Evolutionary conservation across 2,888 invertebrate genomes (phyloP).

Genomic region (Drosophila diplacantha): DNA sequence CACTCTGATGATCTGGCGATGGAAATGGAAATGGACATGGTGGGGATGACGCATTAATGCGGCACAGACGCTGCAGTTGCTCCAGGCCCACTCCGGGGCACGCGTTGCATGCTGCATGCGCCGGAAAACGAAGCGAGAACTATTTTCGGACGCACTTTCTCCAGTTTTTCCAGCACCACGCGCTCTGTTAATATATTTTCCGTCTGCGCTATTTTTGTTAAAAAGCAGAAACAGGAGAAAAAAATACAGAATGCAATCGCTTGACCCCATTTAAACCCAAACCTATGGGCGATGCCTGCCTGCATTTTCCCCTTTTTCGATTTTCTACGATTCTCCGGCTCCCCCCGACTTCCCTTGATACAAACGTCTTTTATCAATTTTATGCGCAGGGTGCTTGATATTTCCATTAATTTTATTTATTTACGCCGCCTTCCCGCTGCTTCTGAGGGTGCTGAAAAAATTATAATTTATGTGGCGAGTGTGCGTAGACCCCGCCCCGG

Average conservation of each 20-base stretch:
- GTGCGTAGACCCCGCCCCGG: slow-evolving; percentile 12
- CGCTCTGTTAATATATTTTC: slow-evolving; percentile 56
- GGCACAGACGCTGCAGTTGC: slow-evolving; percentile 48
- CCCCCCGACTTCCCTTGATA: slow-evolving; percentile 29
- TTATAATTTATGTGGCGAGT: slow-evolving; percentile 44
- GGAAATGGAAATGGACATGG: slow-evolving; percentile 17
- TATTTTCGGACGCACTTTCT: slow-evolving; percentile 59
- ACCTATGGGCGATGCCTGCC: slow-evolving; percentile 23
- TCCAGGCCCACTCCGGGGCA: background rate
- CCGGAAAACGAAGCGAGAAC: slow-evolving; percentile 52
- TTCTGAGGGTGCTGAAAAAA: slow-evolving; percentile 28
- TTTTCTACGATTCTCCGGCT: background rate
- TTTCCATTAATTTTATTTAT: slow-evolving; percentile 64
- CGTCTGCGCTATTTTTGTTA: slow-evolving; percentile 65
- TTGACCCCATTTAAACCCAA: slow-evolving; percentile 70
- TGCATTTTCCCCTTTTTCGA: slow-evolving; percentile 26
- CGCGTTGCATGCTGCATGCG: slow-evolving; percentile 19
- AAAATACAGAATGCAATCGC: slow-evolving; percentile 58
- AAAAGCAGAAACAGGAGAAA: slow-evolving; percentile 15
- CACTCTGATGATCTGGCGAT: slow-evolving; percentile 16
- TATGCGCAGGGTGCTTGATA: slow-evolving; percentile 51
- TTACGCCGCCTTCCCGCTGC: slow-evolving; percentile 36
- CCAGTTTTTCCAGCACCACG: slow-evolving; percentile 39
- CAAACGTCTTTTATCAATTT: slow-evolving; percentile 53
- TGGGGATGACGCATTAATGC: slow-evolving; percentile 59